Conservation (phyloP, 2,797 vertebrate species). For the Hirundo rustica region DNA sequence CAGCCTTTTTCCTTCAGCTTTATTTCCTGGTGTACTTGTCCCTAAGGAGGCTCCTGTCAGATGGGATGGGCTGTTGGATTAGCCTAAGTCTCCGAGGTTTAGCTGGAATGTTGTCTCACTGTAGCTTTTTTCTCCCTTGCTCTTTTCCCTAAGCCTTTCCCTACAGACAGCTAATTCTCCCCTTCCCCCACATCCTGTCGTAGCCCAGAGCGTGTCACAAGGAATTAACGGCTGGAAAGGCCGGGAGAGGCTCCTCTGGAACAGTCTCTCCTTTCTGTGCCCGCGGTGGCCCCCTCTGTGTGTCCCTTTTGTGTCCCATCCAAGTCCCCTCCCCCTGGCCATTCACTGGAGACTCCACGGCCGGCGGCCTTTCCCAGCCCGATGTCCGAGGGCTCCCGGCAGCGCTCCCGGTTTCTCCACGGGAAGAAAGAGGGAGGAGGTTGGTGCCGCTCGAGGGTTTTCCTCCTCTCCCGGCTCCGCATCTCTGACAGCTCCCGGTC, state of each 20-base stretch:
- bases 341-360: background rate
- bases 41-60: background rate
- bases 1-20: background rate
- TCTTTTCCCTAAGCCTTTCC: constrained; percentile 57
- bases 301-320: constrained; percentile 62
- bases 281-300: constrained; percentile 14
- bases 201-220: constrained; percentile 5
- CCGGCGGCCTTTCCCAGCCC: constrained; percentile 9
- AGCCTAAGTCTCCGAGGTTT: constrained; percentile 16
- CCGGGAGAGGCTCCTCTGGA: constrained; percentile 20
- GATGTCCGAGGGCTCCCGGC: background rate
- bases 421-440: background rate
- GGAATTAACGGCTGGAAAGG: constrained; percentile 27
- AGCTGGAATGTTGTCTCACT: constrained; percentile 14
- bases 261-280: constrained; percentile 38
- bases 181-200: constrained; percentile 45
- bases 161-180: constrained; percentile 19
- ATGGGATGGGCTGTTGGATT: constrained; percentile 1
- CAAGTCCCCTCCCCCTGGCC: constrained; percentile 34
- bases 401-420: background rate
- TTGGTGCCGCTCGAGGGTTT: background rate
- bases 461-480: background rate
- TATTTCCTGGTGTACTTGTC: background rate
- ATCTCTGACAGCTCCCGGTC: constrained; percentile 22
- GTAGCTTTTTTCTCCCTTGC: constrained; percentile 6